Conservation (phyloP, 1,140 invertebrate genomes). For the Stegodyphus dumicola region DNA sequence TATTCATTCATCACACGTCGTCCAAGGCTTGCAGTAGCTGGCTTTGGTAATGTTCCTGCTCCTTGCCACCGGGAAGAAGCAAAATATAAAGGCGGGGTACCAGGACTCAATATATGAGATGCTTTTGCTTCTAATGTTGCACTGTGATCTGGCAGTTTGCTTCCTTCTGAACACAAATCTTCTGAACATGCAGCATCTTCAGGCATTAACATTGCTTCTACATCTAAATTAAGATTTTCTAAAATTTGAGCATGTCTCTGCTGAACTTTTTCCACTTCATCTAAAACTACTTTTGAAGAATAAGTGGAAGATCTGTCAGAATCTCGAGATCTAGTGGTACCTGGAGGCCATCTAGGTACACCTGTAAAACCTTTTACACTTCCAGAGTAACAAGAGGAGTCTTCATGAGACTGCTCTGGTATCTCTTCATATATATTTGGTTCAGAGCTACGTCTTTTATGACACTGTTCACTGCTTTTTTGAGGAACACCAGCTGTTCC, state of each 20-base stretch:
- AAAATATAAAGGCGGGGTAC: slow-evolving; percentile 53
- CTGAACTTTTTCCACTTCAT: slow-evolving; percentile 71
- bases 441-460: slow-evolving; percentile 61
- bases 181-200: slow-evolving; percentile 58
- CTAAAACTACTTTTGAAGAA: slow-evolving; percentile 38
- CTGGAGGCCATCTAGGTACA: slow-evolving; percentile 28
- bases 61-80: slow-evolving; percentile 51
- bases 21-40: slow-evolving; percentile 34
- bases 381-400: slow-evolving; percentile 50
- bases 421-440: slow-evolving; percentile 64
- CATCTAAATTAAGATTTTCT: slow-evolving; percentile 85
- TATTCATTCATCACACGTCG: slow-evolving; percentile 60
- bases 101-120: slow-evolving; percentile 37
- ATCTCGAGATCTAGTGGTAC: not conserved
- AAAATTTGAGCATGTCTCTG: slow-evolving; percentile 82
- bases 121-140: slow-evolving; percentile 35
- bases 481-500: not conserved
- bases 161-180: slow-evolving; percentile 19
- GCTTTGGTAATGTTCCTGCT: slow-evolving; percentile 32
- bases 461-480: slow-evolving; percentile 26
- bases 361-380: slow-evolving; percentile 42
- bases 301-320: slow-evolving; percentile 11
- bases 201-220: slow-evolving; percentile 79
- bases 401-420: slow-evolving; percentile 34
- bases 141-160: slow-evolving; percentile 18